phyloP scores from a whole-genome alignment of 2,888 invertebrate species.

The Acanthosoma haemorrhoidale region DNA sequence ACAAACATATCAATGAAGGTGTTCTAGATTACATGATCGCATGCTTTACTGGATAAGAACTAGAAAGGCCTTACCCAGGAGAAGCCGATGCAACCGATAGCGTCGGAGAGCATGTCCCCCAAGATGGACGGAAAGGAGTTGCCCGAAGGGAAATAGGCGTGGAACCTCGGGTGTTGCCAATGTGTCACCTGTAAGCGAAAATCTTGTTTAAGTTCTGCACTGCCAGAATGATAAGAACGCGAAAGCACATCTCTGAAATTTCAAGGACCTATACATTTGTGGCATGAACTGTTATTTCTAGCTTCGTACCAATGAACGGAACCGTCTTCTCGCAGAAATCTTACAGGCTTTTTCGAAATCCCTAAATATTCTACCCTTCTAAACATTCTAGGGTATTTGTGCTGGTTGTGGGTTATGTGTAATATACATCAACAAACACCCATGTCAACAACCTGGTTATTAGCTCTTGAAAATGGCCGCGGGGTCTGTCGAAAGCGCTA shows the following conservation, averaged over 20 bases:
- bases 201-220: not conserved
- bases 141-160: conserved; percentile 97
- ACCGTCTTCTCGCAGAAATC: too few relatives aligned
- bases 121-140: conserved; percentile 95
- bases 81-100: conserved; percentile 96
- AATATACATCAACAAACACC: too few relatives aligned
- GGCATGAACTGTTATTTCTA: not conserved
- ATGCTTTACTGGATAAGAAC: not conserved
- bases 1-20: not conserved
- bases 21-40: not conserved
- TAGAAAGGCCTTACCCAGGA: conserved; percentile 72
- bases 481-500: too few relatives aligned
- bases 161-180: conserved; percentile 98
- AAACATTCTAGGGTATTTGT: too few relatives aligned
- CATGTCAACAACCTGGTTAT: too few relatives aligned
- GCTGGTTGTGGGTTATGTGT: too few relatives aligned
- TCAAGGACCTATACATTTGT: conserved; percentile 2
- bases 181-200: conserved; percentile 65
- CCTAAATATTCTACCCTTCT: too few relatives aligned
- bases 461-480: too few relatives aligned
- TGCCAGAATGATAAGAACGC: too few relatives aligned
- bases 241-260: too few relatives aligned
- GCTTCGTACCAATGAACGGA: too few relatives aligned
- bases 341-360: too few relatives aligned
- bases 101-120: conserved; percentile 94